Evolutionary conservation across 2,797 vertebrate genomes (phyloP).

Genomic region (Orientallactaga sibirica): DNA sequence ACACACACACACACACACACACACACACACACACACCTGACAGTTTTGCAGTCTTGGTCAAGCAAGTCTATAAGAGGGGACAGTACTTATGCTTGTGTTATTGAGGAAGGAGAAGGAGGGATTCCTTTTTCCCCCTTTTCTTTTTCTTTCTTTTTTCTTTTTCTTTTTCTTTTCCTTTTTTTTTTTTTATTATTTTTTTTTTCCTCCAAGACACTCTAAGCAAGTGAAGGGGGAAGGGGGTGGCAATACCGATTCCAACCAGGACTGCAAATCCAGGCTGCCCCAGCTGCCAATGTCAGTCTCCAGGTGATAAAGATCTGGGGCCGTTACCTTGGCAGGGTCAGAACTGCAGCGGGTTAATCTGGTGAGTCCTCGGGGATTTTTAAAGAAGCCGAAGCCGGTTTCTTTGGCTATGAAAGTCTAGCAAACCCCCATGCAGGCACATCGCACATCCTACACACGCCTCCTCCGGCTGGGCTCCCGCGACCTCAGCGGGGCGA

Average conservation of each 20-base stretch:
- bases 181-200: not conserved
- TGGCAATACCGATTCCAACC: constrained; percentile 63
- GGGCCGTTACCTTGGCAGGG: constrained; percentile 89
- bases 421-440: constrained; percentile 85
- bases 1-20: not conserved
- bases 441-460: constrained; percentile 87
- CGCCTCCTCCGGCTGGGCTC: constrained; percentile 88
- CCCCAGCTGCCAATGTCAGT: constrained; percentile 82
- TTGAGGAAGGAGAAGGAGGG: constrained; percentile 21
- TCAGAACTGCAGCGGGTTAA: constrained; percentile 87
- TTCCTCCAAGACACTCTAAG: constrained; percentile 74
- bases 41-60: constrained; percentile 65
- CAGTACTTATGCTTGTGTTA: constrained; percentile 70
- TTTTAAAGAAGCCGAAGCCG: constrained; percentile 88
- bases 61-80: constrained; percentile 55
- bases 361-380: constrained; percentile 88
- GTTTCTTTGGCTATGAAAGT: constrained; percentile 88
- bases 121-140: constrained; percentile 16
- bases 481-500: constrained; percentile 87
- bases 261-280: constrained; percentile 59
- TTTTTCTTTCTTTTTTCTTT: not conserved
- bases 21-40: not conserved
- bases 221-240: constrained; percentile 81
- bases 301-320: constrained; percentile 80
- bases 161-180: not conserved